Percentiles rank a stretch among this genome's conserved stretches.
phyloP scores from a whole-genome alignment of 2,113 vertebrate species.

The Poecile atricapillus region DNA sequence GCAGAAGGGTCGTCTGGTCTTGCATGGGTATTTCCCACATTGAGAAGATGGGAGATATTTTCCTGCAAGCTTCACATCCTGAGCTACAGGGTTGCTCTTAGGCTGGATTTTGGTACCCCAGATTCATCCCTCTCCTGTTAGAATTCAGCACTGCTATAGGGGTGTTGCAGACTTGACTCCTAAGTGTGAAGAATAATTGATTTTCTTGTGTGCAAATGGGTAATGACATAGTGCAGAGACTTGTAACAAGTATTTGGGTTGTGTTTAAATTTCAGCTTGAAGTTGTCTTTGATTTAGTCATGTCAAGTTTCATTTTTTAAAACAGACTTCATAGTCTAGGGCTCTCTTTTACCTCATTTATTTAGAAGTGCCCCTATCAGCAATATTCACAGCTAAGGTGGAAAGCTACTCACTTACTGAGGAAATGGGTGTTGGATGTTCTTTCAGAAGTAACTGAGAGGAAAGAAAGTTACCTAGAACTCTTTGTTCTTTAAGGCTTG shows the following conservation, averaged over 20 bases:
- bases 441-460: neutral
- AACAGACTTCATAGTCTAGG: neutral
- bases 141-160: neutral
- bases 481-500: neutral
- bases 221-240: neutral
- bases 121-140: neutral
- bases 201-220: neutral
- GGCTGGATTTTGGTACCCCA: neutral
- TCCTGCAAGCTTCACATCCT: neutral
- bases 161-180: neutral
- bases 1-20: neutral
- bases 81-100: neutral
- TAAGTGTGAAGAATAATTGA: neutral
- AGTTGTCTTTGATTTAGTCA: neutral
- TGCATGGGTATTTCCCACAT: neutral
- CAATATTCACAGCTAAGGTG: neutral
- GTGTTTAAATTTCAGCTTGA: neutral
- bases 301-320: neutral
- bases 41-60: neutral
- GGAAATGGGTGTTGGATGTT: neutral
- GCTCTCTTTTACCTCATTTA: neutral
- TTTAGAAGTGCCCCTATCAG: neutral
- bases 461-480: neutral
- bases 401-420: neutral
- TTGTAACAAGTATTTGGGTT: neutral